Evolutionary conservation across 1,140 invertebrate species (phyloP).

Genomic region (Coboldia fuscipes): DNA sequence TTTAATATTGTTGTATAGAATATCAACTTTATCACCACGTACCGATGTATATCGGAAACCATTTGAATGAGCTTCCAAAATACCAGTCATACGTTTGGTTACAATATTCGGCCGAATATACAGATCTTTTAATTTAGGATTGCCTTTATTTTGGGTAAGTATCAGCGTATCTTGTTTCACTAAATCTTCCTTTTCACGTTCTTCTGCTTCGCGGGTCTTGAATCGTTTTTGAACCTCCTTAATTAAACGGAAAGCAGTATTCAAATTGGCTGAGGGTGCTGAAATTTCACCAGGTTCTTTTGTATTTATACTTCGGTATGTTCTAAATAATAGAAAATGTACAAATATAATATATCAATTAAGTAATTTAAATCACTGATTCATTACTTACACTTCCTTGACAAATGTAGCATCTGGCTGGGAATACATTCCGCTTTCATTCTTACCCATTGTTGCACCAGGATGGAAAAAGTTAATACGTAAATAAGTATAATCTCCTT

Average conservation of each 20-base stretch:
- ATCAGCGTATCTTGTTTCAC: constrained; percentile 98
- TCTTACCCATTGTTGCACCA: constrained; percentile 82
- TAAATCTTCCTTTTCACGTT: constrained; percentile 93
- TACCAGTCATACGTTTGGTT: constrained; percentile 89
- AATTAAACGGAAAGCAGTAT: constrained; percentile 89
- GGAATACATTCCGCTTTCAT: constrained; percentile 71
- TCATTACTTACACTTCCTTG: constrained; percentile 78
- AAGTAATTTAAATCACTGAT: constrained; percentile 1
- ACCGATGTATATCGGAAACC: constrained; percentile 97
- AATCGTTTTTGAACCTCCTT: constrained; percentile 99
- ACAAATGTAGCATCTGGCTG: constrained; percentile 92
- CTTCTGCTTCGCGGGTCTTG: constrained; percentile 94
- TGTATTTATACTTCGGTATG: constrained; percentile 93
- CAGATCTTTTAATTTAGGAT: constrained; percentile 95
- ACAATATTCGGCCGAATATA: constrained; percentile 98
- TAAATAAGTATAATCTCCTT: constrained; percentile 97
- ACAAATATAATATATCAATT: constrained; percentile 2
- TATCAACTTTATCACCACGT: constrained; percentile 96
- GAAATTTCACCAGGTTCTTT: constrained; percentile 95
- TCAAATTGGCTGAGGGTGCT: constrained; percentile 87
- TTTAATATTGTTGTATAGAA: constrained; percentile 98
- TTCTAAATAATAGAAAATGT: constrained; percentile 31
- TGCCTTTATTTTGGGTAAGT: constrained; percentile 86
- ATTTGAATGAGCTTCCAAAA: constrained; percentile 88
- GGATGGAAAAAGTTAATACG: constrained; percentile 99